phyloP scores from a whole-genome alignment of 2,888 invertebrate genomes.

The Ormyrus rosae region DNA sequence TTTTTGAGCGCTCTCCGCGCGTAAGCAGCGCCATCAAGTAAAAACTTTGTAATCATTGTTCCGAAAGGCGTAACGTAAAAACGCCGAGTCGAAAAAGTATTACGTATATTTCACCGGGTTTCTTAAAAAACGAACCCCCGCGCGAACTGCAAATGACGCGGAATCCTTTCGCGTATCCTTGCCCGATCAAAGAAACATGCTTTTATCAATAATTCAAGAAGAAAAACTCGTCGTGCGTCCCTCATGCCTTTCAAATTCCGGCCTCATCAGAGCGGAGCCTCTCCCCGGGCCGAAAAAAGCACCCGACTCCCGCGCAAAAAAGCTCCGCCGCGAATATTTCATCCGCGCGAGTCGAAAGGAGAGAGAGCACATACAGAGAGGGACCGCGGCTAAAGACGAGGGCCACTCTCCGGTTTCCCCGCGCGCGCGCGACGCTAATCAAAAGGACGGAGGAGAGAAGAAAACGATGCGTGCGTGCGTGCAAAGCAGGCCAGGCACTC shows the following conservation, averaged over 20 bases:
- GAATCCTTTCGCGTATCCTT: neutral
- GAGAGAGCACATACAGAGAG: constrained; percentile 9
- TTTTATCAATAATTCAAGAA: constrained; percentile 9
- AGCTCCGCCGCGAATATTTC: no score
- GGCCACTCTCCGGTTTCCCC: constrained; percentile 20
- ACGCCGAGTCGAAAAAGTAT: no score
- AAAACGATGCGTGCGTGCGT: constrained; percentile 10
- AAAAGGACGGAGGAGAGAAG: constrained; percentile 16
- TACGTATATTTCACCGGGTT: neutral
- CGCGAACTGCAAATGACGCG: neutral
- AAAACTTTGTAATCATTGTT: neutral
- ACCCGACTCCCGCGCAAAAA: no score
- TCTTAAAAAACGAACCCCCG: neutral
- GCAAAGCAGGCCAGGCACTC: constrained; percentile 14
- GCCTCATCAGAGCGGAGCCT: neutral
- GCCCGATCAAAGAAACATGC: constrained; percentile 6
- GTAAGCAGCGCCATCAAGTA: neutral
- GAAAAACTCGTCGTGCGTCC: neutral
- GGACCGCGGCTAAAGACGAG: neutral
- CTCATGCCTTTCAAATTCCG: neutral
- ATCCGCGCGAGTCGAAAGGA: no score
- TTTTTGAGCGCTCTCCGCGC: neutral
- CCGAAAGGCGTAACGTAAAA: no score
- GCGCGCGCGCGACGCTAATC: constrained; percentile 29
- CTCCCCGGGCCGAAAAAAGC: neutral